phyloP scores from a whole-genome alignment of 2,797 vertebrate species.

The Myotis pilosus region DNA sequence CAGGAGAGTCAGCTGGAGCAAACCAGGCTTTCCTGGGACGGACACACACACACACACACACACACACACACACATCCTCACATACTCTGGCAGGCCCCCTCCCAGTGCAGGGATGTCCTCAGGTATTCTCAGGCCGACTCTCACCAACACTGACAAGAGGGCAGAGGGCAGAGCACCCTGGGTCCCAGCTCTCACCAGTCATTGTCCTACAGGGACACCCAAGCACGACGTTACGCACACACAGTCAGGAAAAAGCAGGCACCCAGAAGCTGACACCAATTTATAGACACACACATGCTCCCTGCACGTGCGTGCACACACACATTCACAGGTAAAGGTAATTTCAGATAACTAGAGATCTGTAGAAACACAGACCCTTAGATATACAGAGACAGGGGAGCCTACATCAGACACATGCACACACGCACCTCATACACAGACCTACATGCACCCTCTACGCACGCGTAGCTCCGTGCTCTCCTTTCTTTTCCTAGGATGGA shows the following conservation, averaged over 20 bases:
- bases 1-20: background rate
- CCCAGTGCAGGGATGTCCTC: background rate
- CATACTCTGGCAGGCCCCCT: background rate
- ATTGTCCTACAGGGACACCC: background rate
- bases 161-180: background rate
- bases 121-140: background rate
- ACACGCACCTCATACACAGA: background rate
- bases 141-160: background rate
- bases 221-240: background rate
- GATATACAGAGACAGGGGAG: background rate
- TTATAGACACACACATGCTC: background rate
- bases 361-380: background rate
- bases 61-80: background rate
- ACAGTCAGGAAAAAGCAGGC: background rate
- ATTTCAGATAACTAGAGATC: background rate
- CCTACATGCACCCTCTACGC: background rate
- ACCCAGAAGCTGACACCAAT: background rate
- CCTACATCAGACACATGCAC: background rate
- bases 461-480: background rate
- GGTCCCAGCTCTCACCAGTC: background rate
- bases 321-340: background rate
- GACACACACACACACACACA: background rate
- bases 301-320: fast-evolving
- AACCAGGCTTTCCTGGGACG: background rate
- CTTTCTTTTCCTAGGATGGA: background rate